Evolutionary conservation across 1,140 invertebrate species (phyloP), one percentile per base, ranked within the genome.

Genomic region (Drosophila saltans): DNA sequence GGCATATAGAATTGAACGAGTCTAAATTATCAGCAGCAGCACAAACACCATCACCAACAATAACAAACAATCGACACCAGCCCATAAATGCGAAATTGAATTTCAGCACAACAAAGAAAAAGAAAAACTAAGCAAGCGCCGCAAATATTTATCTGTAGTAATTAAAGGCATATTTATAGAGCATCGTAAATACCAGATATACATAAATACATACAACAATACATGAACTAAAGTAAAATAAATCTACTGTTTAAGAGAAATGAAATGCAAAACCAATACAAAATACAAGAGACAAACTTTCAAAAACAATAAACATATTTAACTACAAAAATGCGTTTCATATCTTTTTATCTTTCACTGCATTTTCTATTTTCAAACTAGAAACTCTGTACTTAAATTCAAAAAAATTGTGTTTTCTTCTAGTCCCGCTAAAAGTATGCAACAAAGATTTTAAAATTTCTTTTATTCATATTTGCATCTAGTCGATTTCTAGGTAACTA

Each of bases 101-200:
- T 84, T 81, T 74, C 72, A 84, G 84, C 80, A 84, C 84, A 71
- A 81, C 69, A 76, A 41, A 59, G 52, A 66, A 73, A 41, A 43
- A 41, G 78, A 55, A 62, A 76, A 89, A 77, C 83, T 68, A 76
- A 83, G 76, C 83, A 88, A 88, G 78, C 80, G 80, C 84, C 83
- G 83, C 45, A 80, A 88, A 88, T 88, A 89, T 88, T 89, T 89
- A 88, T 88, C 84, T 88, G 72, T 88, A 89, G 84, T 88, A 84
- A 89, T 89, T 89, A 88, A 89, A 78, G 74, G 84, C 76, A 89
- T 86, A 86, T 89, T 86, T 86, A 86, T 86, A 86, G 80, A 88
- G 77, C 83, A 88, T 85, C 84, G 76, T 83, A 76, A 88, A 81
- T 80, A 81, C 78, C 59, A 80, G 75, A 80, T 76, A 86, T 80